Evolutionary conservation across 2,113 vertebrate species (phyloP).

Genomic region (Leucopsar rothschildi): DNA sequence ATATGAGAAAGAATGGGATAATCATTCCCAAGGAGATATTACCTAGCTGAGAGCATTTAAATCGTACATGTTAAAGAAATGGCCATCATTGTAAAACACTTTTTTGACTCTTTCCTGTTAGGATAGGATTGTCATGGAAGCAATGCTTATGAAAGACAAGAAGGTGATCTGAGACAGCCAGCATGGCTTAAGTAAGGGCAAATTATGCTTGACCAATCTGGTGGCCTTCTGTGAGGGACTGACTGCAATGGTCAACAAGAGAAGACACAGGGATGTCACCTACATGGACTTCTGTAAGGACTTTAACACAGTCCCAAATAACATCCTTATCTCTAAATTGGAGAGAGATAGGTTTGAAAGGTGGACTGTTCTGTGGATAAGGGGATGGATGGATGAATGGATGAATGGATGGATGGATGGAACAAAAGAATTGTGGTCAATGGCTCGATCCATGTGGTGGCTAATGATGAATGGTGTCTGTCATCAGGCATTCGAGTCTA

Average conservation of each 20-base stretch:
- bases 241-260: fast-evolving
- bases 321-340: not conserved
- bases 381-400: not conserved
- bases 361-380: not conserved
- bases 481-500: not conserved
- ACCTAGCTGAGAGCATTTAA: not conserved
- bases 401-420: not conserved
- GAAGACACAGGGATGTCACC: not conserved
- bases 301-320: not conserved
- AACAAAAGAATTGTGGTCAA: not conserved
- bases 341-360: not conserved
- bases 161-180: not conserved
- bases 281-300: not conserved
- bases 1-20: not conserved
- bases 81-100: not conserved
- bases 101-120: not conserved
- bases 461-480: not conserved
- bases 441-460: not conserved
- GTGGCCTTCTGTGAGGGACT: not conserved
- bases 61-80: not conserved
- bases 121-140: not conserved
- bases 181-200: not conserved
- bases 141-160: not conserved
- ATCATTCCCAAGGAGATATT: not conserved
- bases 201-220: not conserved